Conservation (phyloP, 2,888 invertebrate species). For the Balanococcus diminutus region DNA sequence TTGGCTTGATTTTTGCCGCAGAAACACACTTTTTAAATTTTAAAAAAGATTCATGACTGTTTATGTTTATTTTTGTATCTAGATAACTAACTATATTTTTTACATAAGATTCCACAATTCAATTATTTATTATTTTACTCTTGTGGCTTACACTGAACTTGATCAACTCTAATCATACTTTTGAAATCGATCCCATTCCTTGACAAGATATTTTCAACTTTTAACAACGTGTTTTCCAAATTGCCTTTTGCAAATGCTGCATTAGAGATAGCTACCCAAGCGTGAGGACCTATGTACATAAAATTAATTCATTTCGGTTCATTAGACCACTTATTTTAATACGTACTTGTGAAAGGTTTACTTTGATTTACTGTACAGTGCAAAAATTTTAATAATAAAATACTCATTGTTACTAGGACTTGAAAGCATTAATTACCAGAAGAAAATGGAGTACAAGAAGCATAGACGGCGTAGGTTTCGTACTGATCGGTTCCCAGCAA, state of each 20-base stretch:
- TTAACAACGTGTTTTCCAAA: not conserved
- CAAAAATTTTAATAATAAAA: no score
- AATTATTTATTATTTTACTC: not conserved
- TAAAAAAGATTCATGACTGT: no score
- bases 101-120: no score
- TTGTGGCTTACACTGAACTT: not conserved
- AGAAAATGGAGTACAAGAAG: constrained; percentile 24
- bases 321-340: not conserved
- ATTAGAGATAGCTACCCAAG: constrained; percentile 36
- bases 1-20: no score
- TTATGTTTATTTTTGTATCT: no score
- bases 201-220: not conserved
- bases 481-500: constrained; percentile 34
- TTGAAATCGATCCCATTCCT: not conserved
- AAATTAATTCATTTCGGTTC: not conserved
- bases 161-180: not conserved
- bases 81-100: no score
- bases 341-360: no score
- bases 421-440: not conserved
- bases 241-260: not conserved
- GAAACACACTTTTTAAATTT: no score
- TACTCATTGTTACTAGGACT: not conserved
- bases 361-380: no score
- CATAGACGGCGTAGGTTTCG: constrained; percentile 17
- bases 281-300: not conserved